A percentile compares a stretch with the other conserved stretches of the same genome.
Evolutionary conservation across 2,113 vertebrate species (phyloP).

Genomic region (Camelus bactrianus): DNA sequence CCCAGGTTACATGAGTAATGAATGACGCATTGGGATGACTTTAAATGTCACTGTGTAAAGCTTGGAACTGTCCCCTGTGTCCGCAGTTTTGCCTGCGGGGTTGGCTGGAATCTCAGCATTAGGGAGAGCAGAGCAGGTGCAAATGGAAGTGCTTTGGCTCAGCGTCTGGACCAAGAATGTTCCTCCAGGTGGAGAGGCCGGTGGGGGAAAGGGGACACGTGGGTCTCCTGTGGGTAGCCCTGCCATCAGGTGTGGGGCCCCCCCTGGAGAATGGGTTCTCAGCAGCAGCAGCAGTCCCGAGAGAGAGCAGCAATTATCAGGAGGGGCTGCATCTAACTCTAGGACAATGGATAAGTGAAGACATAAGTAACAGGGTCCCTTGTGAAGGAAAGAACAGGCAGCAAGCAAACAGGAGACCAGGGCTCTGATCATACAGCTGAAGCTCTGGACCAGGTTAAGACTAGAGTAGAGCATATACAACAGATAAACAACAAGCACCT

Average conservation of each 20-base stretch:
- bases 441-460: background rate
- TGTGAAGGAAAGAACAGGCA: background rate
- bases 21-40: background rate
- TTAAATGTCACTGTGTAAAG: rapidly evolving
- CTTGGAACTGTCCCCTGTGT: background rate
- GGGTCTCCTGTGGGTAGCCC: background rate
- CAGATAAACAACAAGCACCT: too few species aligned
- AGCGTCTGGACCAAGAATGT: too few species aligned
- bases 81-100: too few species aligned
- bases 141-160: background rate
- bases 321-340: background rate
- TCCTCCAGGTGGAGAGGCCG: background rate
- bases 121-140: background rate
- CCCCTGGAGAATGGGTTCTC: background rate
- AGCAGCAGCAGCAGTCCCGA: background rate
- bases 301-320: background rate
- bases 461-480: too few species aligned
- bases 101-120: background rate
- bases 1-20: background rate
- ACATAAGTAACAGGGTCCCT: background rate
- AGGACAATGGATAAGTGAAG: background rate
- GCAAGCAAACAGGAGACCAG: background rate
- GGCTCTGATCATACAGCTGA: background rate
- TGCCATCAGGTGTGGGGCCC: background rate
- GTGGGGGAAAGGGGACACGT: rapidly evolving